Evolutionary conservation across 2,113 vertebrate species (phyloP), one percentile per base, ranked within the genome.

Genomic region (Okapia johnstoni): DNA sequence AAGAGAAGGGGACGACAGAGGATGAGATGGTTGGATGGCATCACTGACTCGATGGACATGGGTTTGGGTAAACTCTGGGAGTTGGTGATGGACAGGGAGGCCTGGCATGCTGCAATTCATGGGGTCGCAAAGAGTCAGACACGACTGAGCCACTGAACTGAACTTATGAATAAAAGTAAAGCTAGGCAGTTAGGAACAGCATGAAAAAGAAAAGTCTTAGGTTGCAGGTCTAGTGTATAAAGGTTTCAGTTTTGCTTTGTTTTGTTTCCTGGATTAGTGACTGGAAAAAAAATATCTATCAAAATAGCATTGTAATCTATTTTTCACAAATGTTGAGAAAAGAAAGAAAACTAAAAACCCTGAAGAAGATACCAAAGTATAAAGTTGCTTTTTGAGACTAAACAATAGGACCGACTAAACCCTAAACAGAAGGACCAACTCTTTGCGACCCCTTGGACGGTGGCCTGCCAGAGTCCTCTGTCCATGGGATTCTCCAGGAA

Each of bases 261-360:
- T 88, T 66, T 93, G 81, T 57, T 58, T 63, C 57, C 86, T 70
- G 7, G 28, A 46, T 60, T 84, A 79, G 30, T 28, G 30, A 52
- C 4, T 52, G 48, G 54, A 54, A 93, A 86, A 89, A 57, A 86
- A 52, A 57, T 9, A 40, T 5, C 30, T 70, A 26, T 46, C 15
- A 83, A 52, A 50, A 85, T 80, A 84, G n/a, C 11, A 61, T 3
- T 85, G 21, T 43, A 46, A 83, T 55, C 70, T 92, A 70, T 55
- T 95, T 92, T 87, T 83, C 54, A 87, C n/a, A 97, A 43, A 86
- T n/a, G 25, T 26, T 85, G 7, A 76, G 17, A 97, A 73, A 96
- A 88, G 14, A 16, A 77, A 70, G 48, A 91, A 28, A 90, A 85
- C 33, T 70, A 61, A 90, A 97, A 81, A 93, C 46, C 30, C 36